Percentiles rank a stretch among this genome's conserved stretches.
phyloP scores from a whole-genome alignment of 2,888 invertebrate species.

The Cephalotes varians region DNA sequence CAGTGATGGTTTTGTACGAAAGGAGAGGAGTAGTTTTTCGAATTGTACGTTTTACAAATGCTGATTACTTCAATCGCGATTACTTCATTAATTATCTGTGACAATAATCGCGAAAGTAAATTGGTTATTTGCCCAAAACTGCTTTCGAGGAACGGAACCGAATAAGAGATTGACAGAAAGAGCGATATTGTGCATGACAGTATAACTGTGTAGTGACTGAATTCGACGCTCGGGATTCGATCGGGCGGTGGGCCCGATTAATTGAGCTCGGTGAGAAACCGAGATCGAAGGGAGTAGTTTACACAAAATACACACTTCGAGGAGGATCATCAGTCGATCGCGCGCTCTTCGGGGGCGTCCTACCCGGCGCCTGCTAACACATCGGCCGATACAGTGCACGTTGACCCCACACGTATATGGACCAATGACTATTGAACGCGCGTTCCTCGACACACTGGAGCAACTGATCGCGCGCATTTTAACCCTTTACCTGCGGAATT shows the following conservation, averaged over 20 bases:
- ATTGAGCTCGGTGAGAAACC: slow-evolving; percentile 20
- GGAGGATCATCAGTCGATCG: slow-evolving; percentile 56
- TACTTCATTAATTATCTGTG: background rate
- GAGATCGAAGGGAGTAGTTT: slow-evolving; percentile 32
- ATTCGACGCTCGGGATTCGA: slow-evolving; percentile 11
- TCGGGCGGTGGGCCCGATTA: slow-evolving; percentile 20
- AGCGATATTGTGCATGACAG: slow-evolving; percentile 29
- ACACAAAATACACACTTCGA: slow-evolving; percentile 33
- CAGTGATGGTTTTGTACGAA: background rate
- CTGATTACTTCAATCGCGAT: background rate
- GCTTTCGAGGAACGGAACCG: slow-evolving; percentile 1
- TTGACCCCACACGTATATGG: slow-evolving; percentile 53
- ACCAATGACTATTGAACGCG: slow-evolving; percentile 14
- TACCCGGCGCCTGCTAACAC: slow-evolving; percentile 46
- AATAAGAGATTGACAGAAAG: background rate
- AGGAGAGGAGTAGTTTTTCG: background rate
- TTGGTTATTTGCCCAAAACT: slow-evolving; percentile 9
- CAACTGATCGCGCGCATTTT: slow-evolving; percentile 15
- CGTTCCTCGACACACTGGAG: slow-evolving; percentile 30
- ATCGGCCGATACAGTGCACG: slow-evolving; percentile 60
- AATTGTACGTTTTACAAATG: background rate
- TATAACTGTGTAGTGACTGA: slow-evolving; percentile 37
- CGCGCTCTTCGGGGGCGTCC: slow-evolving; percentile 50
- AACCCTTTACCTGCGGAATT: slow-evolving; percentile 37
- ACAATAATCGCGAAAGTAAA: background rate